Evolutionary conservation across 2,888 invertebrate species (phyloP), one percentile per base, ranked within the genome.

Genomic region (Polia nebulosa): DNA sequence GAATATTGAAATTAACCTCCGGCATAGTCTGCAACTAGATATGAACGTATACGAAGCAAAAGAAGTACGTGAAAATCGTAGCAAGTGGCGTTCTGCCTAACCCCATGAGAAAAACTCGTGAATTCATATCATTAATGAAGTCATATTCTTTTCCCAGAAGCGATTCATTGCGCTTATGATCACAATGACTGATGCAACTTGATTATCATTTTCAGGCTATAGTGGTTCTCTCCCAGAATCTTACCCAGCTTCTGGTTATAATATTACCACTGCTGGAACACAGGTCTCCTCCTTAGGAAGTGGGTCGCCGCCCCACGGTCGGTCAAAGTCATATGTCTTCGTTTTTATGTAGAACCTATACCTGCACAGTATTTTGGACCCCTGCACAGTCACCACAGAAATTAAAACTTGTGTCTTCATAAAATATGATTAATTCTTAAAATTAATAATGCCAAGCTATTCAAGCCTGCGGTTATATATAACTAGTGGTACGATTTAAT

Each of bases 361-460:
- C n/a, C n/a, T n/a, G n/a, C n/a, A n/a, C n/a, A n/a, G 11, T 22
- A 44, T 22, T 0, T 11, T 20, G 11, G 3, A 25, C 2, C 45
- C 22, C 29, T 29, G n/a, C n/a, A 6, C 5, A 52, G 20, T 13
- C 6, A n/a, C 29, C 11, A 11, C 29, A 20, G 13, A 20, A 52
- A 20, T 52, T 32, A 32, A 20, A 32, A 20, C 32, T 20, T 52
- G 9, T 29, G 3, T n/a, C 29, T 2, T 1, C 11, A 47, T 32
- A 45, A 36, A 36, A 68, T 9, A 68, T 22, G 1, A 45, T 20
- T 20, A 20, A 15, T 32, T 25, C 17, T 13, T n/a, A 22, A 34
- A 49, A 34, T 1, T 22, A 62, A 71, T 68, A 22, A 62, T 41
- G 20, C 15, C 17, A 44, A 29, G n/a, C 7, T 29, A 70, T 70